Percentiles rank a stretch among this genome's conserved stretches.
phyloP scores from a whole-genome alignment of 2,113 vertebrate species.

The Phalacrocorax brasilianus region DNA sequence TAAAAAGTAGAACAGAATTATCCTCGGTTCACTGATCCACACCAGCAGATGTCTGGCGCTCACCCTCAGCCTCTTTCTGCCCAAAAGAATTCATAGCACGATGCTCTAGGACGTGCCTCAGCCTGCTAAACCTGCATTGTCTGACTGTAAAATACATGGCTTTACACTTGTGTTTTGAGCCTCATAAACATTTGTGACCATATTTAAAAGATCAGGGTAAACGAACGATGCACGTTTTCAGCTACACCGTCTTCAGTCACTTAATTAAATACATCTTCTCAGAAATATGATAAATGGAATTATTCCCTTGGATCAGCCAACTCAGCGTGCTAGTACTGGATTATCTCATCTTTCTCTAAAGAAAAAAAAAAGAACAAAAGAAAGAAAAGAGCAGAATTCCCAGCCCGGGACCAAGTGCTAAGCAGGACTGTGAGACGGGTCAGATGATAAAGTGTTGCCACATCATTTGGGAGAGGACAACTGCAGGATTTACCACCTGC shows the following conservation, averaged over 20 bases:
- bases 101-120: neutral
- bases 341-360: neutral
- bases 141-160: neutral
- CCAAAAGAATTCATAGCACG: neutral
- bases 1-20: neutral
- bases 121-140: neutral
- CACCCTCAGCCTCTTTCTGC: neutral
- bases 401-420: neutral
- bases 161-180: neutral
- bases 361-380: neutral
- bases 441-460: neutral
- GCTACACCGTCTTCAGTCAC: neutral
- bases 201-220: neutral
- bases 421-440: neutral
- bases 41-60: neutral
- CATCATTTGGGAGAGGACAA: neutral
- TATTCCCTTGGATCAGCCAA: neutral
- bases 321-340: neutral
- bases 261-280: neutral
- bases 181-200: neutral
- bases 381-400: neutral
- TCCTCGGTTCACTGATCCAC: neutral
- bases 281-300: neutral
- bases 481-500: neutral
- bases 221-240: neutral